phyloP scores from a whole-genome alignment of 2,797 vertebrate species.

The Eidolon dupreanum region DNA sequence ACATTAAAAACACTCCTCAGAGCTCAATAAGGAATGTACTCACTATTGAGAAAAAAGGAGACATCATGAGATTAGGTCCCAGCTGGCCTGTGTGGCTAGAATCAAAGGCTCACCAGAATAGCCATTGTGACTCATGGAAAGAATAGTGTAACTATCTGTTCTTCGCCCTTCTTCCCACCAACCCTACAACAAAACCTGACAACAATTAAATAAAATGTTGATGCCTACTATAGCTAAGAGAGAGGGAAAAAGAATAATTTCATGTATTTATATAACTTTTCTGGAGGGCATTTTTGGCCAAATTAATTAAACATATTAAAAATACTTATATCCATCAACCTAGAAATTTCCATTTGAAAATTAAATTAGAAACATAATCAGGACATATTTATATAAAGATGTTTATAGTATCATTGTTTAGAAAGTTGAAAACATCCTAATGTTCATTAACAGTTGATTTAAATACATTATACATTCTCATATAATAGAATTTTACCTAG shows the following conservation, averaged over 20 bases:
- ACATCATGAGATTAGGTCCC: neutral
- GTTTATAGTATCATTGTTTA: conserved; percentile 7
- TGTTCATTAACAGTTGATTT: neutral
- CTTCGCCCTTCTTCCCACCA: neutral
- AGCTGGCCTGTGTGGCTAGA: neutral
- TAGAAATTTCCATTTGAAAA: conserved; percentile 12
- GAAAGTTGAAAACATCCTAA: neutral
- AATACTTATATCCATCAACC: neutral
- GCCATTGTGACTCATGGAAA: neutral
- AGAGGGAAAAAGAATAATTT: neutral
- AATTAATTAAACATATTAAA: conserved; percentile 28
- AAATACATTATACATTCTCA: neutral
- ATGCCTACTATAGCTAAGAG: neutral
- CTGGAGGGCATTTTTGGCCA: neutral
- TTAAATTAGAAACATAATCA: neutral
- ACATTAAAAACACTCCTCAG: neutral
- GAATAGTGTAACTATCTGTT: neutral
- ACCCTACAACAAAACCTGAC: neutral
- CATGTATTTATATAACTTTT: neutral
- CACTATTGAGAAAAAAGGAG: neutral
- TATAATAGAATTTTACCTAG: neutral
- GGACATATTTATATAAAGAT: neutral
- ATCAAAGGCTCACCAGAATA: neutral
- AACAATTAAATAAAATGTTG: neutral
- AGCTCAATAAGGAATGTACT: neutral